These are phyloP conservation scores for Tipula unca DNA, from an alignment of 2,888 invertebrate genomes.

Conservation along the genomic window DNA sequence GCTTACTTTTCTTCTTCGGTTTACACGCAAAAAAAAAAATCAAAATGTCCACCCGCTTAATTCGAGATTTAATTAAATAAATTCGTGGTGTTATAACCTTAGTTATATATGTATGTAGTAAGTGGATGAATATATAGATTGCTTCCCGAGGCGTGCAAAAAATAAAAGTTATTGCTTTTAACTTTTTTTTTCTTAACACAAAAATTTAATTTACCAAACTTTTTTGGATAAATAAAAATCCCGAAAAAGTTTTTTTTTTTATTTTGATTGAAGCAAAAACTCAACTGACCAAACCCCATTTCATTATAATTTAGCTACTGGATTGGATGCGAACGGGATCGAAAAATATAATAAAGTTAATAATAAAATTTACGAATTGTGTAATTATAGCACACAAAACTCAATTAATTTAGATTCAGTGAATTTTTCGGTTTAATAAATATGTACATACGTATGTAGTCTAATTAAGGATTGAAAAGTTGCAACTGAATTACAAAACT, in stretches of 20 bases:
- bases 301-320: neutral
- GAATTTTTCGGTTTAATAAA: neutral
- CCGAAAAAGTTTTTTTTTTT: neutral
- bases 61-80: neutral
- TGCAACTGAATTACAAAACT: neutral
- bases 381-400: neutral
- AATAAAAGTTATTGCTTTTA: neutral
- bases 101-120: neutral
- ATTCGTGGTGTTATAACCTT: neutral
- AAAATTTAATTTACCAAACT: neutral
- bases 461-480: neutral
- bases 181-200: neutral
- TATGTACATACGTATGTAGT: too few relatives aligned
- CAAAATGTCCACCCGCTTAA: neutral
- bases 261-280: neutral
- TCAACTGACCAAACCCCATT: slow-evolving; percentile 1
- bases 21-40: neutral
- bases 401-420: neutral
- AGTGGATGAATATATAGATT: neutral
- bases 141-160: neutral
- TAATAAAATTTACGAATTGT: neutral
- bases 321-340: neutral
- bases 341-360: neutral
- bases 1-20: neutral
- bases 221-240: neutral